A percentile compares a stretch with the other conserved stretches of the same genome.
Evolutionary conservation across 2,113 vertebrate genomes (phyloP).

Genomic region (Cinclus mexicanus): DNA sequence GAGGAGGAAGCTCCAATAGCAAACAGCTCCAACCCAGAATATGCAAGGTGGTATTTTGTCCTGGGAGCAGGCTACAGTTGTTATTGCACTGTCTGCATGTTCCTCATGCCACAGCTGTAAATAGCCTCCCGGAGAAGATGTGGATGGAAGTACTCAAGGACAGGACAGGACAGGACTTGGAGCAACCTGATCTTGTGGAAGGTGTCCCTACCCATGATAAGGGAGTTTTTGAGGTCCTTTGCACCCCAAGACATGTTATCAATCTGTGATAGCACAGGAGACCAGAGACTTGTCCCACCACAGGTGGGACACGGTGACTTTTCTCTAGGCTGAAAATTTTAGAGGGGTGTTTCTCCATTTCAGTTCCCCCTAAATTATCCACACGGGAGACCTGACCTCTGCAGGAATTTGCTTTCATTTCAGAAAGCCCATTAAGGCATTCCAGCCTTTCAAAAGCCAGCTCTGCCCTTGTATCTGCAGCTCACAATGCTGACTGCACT

Average conservation of each 20-base stretch:
- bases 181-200: neutral
- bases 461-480: neutral
- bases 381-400: neutral
- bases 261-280: neutral
- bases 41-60: neutral
- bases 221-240: neutral
- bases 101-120: neutral
- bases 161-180: neutral
- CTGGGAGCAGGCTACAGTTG: neutral
- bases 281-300: neutral
- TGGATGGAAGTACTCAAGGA: neutral
- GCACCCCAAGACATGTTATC: neutral
- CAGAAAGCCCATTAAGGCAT: neutral
- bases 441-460: neutral
- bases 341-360: neutral
- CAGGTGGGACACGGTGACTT: neutral
- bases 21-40: neutral
- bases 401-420: neutral
- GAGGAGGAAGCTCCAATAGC: neutral
- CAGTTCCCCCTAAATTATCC: neutral
- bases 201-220: neutral
- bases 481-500: neutral
- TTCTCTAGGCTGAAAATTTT: neutral
- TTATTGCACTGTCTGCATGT: neutral
- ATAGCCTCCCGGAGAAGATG: neutral